Base-by-base conservation (phyloP, 2,888 invertebrate genomes). In the Seladonia tumulorum region DNA sequence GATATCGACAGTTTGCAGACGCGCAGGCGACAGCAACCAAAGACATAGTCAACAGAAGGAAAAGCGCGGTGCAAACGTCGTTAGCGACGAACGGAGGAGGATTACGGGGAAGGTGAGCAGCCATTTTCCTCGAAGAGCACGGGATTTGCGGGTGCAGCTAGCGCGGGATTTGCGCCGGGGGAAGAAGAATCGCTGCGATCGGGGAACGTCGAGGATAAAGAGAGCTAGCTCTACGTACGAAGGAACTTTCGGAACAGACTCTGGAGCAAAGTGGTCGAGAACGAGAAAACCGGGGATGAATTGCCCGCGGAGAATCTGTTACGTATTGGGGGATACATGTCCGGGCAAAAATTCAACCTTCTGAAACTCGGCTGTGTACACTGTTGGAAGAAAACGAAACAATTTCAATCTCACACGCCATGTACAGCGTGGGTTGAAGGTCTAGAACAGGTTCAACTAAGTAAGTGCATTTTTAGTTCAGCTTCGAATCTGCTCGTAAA, bases 41-140 rank as follows among this genome's bases (percentile, higher is more conserved):
- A 29, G 25, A 29, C 16, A 29, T 16, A 63, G 63, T 53, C 80
- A 77, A 82, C 70, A 81, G 39, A 76, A 29, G 66, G 57, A 76
- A 73, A 81, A 42, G 63, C 60, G 47, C 39, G 35, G 71, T 25
- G 73, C 63, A 72, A 71, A 86, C 76, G 63, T 76, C 76, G 81
- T 83, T 76, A 76, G 68, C 25, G 42, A 57, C 70, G 70, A 35
- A 47, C 63, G 72, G 49, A 72, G 42, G 35, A 42, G 60, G 18
- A 35, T n/a, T 16, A 45, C 14, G 25, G 66, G 22, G 35, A 68
- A 81, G 35, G 22, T 12, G 70, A 53, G 45, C 45, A 72, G 29
- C 57, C 60, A 60, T 45, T 76, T 63, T 29, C 70, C 22, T 22
- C 29, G 45, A 75, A 22, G 42, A 73, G 42, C 18, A 79, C 68